Evolutionary conservation across 1,140 invertebrate species (phyloP).

Genomic region (Oncopeltus fasciatus): DNA sequence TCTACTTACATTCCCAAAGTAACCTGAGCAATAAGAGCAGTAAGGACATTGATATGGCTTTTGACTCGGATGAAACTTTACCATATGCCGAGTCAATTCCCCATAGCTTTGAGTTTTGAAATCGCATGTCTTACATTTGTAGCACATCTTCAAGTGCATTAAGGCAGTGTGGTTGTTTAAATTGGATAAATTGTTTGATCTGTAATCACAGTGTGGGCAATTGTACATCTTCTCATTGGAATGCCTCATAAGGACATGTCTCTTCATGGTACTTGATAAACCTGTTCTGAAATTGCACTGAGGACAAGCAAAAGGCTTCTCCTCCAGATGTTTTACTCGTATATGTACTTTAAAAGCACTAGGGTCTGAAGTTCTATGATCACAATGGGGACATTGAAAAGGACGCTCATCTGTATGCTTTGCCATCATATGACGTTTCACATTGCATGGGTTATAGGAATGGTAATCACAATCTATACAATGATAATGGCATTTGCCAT

Average conservation of each 20-base stretch:
- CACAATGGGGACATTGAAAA: background rate
- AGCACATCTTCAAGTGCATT: background rate
- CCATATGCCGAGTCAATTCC: background rate
- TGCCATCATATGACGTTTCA: background rate
- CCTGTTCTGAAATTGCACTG: background rate
- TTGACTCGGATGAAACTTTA: background rate
- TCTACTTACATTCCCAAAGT: background rate
- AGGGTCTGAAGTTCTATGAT: background rate
- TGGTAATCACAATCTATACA: background rate
- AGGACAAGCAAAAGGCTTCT: background rate
- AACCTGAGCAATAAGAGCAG: background rate
- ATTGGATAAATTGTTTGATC: background rate
- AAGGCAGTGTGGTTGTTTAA: background rate
- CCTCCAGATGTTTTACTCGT: background rate
- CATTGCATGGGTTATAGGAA: background rate
- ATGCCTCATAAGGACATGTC: background rate
- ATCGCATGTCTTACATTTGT: background rate
- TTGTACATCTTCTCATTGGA: background rate
- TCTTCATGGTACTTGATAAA: background rate
- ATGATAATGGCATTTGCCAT: background rate
- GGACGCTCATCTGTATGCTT: background rate
- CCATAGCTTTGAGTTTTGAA: background rate
- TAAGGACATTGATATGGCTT: background rate
- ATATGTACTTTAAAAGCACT: background rate
- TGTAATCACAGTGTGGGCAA: background rate